Evolutionary conservation across 2,888 invertebrate genomes (phyloP).

Genomic region (Thecophora atra): DNA sequence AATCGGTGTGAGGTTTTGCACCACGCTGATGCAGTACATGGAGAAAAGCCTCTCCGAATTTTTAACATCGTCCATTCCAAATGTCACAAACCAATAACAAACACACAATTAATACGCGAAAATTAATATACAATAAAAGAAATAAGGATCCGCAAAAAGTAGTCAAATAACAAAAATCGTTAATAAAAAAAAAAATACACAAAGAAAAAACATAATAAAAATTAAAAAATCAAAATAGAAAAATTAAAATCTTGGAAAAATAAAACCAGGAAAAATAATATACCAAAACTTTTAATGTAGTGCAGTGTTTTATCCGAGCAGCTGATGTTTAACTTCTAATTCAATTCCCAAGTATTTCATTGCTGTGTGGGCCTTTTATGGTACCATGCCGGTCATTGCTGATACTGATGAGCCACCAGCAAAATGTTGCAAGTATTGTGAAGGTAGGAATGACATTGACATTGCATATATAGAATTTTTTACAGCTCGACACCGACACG

Average conservation of each 20-base stretch:
- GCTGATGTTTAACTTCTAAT: constrained; percentile 50
- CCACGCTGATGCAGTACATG: not conserved
- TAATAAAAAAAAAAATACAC: constrained; percentile 14
- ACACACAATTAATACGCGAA: constrained; percentile 19
- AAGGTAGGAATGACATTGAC: constrained; percentile 71
- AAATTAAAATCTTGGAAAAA: constrained; percentile 1
- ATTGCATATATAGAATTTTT: not conserved
- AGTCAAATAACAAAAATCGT: constrained; percentile 11
- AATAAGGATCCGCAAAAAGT: not conserved
- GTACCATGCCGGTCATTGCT: constrained; percentile 73
- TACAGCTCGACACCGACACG: no score
- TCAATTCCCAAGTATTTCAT: constrained; percentile 43
- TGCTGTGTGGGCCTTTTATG: constrained; percentile 59
- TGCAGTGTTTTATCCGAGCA: constrained; percentile 12
- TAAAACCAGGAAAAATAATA: constrained; percentile 18
- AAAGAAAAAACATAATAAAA: not conserved
- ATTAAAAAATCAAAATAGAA: constrained; percentile 3
- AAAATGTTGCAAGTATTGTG: constrained; percentile 92
- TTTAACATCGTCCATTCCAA: constrained; percentile 33
- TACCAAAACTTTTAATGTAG: constrained; percentile 1
- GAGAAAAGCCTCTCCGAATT: not conserved
- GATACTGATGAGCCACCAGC: constrained; percentile 81
- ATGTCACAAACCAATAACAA: constrained; percentile 9
- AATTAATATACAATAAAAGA: constrained; percentile 21
- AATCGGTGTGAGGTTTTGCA: no score